Evolutionary conservation across 2,888 invertebrate genomes (phyloP).

Genomic region (Hypomecis atomaria): DNA sequence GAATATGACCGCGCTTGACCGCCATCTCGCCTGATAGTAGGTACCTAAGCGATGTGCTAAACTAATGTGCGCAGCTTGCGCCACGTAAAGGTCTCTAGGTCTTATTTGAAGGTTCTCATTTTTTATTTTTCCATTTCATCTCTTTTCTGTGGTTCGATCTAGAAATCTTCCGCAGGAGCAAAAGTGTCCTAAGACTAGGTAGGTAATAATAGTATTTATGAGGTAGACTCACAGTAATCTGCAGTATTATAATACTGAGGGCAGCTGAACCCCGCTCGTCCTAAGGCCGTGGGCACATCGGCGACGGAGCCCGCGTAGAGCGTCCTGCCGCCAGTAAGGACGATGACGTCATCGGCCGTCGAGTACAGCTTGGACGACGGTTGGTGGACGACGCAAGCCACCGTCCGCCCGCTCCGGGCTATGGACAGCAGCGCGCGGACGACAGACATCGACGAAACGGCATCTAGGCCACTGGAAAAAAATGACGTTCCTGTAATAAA

Average conservation of each 20-base stretch:
- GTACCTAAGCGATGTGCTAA: too few species aligned
- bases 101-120: too few species aligned
- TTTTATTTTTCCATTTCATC: too few species aligned
- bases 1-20: too few species aligned
- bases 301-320: slow-evolving; percentile 87
- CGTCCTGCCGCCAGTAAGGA: slow-evolving; percentile 87
- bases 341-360: slow-evolving; percentile 89
- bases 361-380: slow-evolving; percentile 90
- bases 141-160: too few species aligned
- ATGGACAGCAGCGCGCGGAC: slow-evolving; percentile 86
- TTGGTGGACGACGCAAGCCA: slow-evolving; percentile 92
- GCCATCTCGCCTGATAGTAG: too few species aligned
- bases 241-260: slow-evolving; percentile 92
- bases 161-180: too few species aligned
- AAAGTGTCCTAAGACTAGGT: too few species aligned
- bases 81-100: too few species aligned
- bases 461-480: slow-evolving; percentile 84
- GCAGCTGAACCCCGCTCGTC: slow-evolving; percentile 85
- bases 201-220: too few species aligned
- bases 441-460: slow-evolving; percentile 88
- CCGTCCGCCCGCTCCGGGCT: slow-evolving; percentile 87
- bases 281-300: slow-evolving; percentile 85
- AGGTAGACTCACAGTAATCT: slow-evolving; percentile 87
- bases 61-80: too few species aligned
- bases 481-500: too few species aligned